These are phyloP conservation scores for Araneus ventricosus DNA, from an alignment of 1,140 invertebrate genomes.

Conservation along the genomic window DNA sequence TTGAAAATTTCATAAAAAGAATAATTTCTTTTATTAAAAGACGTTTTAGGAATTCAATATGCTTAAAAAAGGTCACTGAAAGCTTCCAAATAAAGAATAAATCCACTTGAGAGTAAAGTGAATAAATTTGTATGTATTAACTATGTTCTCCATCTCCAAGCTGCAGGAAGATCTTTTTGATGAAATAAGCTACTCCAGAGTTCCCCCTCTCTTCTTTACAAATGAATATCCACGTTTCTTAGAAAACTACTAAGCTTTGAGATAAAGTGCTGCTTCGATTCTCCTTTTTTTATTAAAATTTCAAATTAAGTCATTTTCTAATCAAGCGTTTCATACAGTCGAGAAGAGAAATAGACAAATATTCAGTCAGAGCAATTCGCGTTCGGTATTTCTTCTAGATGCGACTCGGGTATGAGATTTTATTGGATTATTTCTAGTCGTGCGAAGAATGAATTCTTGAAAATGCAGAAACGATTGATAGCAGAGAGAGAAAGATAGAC, in stretches of 20 bases:
- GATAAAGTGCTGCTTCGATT: neutral
- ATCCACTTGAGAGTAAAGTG: slow-evolving; percentile 43
- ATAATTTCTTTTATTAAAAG: slow-evolving; percentile 44
- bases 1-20: slow-evolving; percentile 48
- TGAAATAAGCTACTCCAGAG: neutral
- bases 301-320: slow-evolving; percentile 57
- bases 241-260: neutral
- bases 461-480: neutral
- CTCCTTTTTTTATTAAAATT: slow-evolving; percentile 29
- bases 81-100: slow-evolving; percentile 42
- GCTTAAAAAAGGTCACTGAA: slow-evolving; percentile 3
- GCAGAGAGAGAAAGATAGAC: neutral
- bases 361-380: slow-evolving; percentile 9
- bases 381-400: slow-evolving; percentile 22
- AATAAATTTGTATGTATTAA: slow-evolving; percentile 62
- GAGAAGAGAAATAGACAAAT: slow-evolving; percentile 18
- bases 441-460: neutral
- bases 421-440: slow-evolving; percentile 45
- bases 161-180: slow-evolving; percentile 23
- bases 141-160: neutral
- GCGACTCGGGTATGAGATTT: slow-evolving; percentile 31
- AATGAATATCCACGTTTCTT: slow-evolving; percentile 32
- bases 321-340: slow-evolving; percentile 38
- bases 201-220: neutral
- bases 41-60: slow-evolving; percentile 43